These are phyloP conservation scores for Zeus faber DNA, from an alignment of 2,113 vertebrate genomes.

Conservation along the genomic window DNA sequence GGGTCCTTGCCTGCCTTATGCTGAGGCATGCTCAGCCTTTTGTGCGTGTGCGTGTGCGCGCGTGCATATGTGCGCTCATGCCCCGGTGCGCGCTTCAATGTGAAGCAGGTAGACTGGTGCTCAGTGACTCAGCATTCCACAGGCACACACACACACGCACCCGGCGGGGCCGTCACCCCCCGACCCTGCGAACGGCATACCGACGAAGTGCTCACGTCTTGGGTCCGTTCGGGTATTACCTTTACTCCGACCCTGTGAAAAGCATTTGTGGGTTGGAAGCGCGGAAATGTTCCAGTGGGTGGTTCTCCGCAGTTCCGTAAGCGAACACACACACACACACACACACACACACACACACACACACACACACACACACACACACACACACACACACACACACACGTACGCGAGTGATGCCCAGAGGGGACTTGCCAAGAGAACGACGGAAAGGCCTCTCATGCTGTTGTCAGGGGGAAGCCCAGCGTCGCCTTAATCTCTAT, in stretches of 20 bases:
- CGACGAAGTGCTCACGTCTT: background rate
- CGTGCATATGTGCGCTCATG: conserved; percentile 14
- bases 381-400: too few species aligned
- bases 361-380: too few species aligned
- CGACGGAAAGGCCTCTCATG: background rate
- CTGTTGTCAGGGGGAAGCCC: background rate
- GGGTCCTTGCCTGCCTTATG: conserved; percentile 36
- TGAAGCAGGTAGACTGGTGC: conserved; percentile 2
- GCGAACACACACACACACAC: background rate
- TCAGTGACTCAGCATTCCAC: conserved; percentile 43
- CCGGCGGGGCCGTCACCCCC: conserved; percentile 25
- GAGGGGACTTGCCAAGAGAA: background rate
- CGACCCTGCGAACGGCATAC: conserved; percentile 6
- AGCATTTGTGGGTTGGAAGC: conserved; percentile 32
- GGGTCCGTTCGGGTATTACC: background rate
- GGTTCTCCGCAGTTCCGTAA: conserved; percentile 26
- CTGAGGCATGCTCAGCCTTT: background rate
- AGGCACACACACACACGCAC: conserved; percentile 4
- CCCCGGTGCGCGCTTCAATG: background rate
- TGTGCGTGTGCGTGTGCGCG: conserved; percentile 11
- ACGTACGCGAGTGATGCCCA: background rate
- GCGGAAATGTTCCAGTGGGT: conserved; percentile 45
- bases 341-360: too few species aligned
- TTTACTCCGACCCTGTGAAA: conserved; percentile 7
- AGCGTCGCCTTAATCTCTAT: too few species aligned